Evolutionary conservation across 2,797 vertebrate species (phyloP), one percentile per base, ranked within the genome.

Genomic region (Molothrus ater): DNA sequence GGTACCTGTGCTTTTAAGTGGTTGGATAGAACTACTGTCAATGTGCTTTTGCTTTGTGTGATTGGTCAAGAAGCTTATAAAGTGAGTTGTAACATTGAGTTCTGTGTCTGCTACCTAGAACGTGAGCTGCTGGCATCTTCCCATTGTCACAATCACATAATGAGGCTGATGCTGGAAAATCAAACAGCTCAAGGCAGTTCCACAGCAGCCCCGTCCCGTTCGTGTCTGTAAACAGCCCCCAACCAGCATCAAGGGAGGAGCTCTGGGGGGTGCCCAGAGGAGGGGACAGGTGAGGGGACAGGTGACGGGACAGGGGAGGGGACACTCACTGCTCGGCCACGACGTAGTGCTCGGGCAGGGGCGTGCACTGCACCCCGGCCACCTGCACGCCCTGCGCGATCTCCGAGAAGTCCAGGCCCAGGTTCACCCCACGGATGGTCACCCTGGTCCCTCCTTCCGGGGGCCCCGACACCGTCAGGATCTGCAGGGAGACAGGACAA

Each of bases 401-500:
- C 97, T 99, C 99, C 0, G 98, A 98, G 97, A 99, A 99, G 90
- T 99, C 98, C 97, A 99, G 97, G n/a, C 99, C 99, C 47, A 99
- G 98, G 97, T 99, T 99, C 12, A 99, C 98, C 0, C 99, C 99
- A 0, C 98, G 98, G 97, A 99, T 99, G 65, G 99, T 99, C 94
- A 99, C 99, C 66, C 98, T 98, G 0, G 99, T 99, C 25, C 99
- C 99, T 92, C 99, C 99, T 95, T 99, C 99, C 0, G 99, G 99
- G 8, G 99, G 99, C 47, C 99, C 99, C 1, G 99, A 99, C 82
- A 99, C 98, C 0, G 99, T 99, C 45, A 99, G 98, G 96, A 99
- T 99, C 99, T 98, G 80, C 10, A 60, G 76, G 86, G 48, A 97
- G 78, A 65, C 16, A 91, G 50, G 84, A 8, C 4, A 21, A 4